These are phyloP conservation scores for Uloborus plumipes DNA, from an alignment of 2,888 invertebrate species.

Conservation along the genomic window DNA sequence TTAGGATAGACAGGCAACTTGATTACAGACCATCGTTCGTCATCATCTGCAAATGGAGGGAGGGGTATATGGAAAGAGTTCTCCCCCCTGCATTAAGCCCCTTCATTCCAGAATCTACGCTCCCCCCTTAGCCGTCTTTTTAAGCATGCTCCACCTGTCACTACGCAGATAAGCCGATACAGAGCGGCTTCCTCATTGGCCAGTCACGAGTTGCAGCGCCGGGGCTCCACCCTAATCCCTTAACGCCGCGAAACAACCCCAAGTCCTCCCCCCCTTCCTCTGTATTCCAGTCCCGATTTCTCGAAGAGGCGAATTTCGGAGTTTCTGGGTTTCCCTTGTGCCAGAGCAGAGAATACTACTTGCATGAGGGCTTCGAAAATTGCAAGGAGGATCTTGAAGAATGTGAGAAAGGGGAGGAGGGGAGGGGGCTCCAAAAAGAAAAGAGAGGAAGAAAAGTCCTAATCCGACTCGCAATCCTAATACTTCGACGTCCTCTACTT, in stretches of 20 bases:
- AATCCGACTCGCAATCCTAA: conserved; percentile 31
- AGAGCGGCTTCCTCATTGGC: conserved; percentile 59
- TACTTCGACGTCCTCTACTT: conserved; percentile 21
- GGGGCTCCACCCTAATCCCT: conserved; percentile 64
- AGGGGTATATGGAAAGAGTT: conserved; percentile 20
- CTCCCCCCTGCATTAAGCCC: conserved; percentile 29
- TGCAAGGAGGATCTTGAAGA: conserved; percentile 4
- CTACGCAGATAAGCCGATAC: conserved; percentile 64
- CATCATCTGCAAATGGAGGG: conserved; percentile 63
- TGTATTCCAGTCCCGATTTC: neutral
- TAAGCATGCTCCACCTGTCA: conserved; percentile 61
- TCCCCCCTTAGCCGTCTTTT: conserved; percentile 31
- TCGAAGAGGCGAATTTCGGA: too few relatives aligned
- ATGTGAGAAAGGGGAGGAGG: neutral
- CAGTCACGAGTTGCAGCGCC: conserved; percentile 53
- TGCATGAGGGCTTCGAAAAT: conserved; percentile 21
- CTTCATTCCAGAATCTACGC: conserved; percentile 7
- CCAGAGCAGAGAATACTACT: too few relatives aligned
- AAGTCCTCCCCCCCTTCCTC: neutral
- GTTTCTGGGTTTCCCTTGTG: too few relatives aligned
- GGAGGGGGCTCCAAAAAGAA: neutral
- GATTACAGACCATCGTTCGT: conserved; percentile 64
- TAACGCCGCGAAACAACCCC: conserved; percentile 32
- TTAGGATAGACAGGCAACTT: conserved; percentile 57
- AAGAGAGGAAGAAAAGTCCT: neutral